Percentiles rank a stretch among this genome's conserved stretches.
Conservation (phyloP, 2,113 vertebrate genomes). For the Melanostigma gelatinosum region DNA sequence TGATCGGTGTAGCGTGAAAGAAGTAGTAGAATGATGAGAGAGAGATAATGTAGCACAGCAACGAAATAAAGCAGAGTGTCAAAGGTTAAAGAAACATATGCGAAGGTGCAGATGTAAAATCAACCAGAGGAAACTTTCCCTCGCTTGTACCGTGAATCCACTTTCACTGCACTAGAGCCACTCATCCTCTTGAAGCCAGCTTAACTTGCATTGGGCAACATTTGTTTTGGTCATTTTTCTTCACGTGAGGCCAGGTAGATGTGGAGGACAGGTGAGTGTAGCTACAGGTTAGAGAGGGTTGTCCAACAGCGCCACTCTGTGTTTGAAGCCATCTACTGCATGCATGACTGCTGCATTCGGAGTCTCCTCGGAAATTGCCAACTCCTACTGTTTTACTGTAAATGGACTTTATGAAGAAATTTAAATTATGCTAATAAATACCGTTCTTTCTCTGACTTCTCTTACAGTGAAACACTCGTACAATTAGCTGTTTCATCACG, state of each 20-base stretch:
- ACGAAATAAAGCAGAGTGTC: background rate
- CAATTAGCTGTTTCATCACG: background rate
- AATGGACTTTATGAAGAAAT: background rate
- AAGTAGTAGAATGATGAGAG: conserved; percentile 11
- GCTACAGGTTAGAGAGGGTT: background rate
- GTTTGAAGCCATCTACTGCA: conserved; percentile 17
- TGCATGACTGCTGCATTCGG: background rate
- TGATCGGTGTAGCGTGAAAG: background rate
- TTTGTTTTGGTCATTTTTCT: conserved; percentile 20
- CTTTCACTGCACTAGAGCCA: background rate
- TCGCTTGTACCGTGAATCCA: background rate
- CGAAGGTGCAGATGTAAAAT: background rate
- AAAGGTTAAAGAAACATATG: background rate
- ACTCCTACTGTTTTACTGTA: background rate
- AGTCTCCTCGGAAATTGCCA: background rate
- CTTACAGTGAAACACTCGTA: background rate
- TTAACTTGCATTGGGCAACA: background rate
- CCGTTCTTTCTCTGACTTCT: background rate
- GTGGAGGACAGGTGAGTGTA: background rate
- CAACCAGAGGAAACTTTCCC: background rate
- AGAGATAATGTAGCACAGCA: background rate
- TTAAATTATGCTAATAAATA: background rate
- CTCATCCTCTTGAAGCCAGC: background rate
- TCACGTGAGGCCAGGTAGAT: background rate
- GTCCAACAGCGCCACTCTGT: conserved; percentile 56